These are phyloP conservation scores for Stratiomys singularior DNA, from an alignment of 2,888 invertebrate species.

Conservation along the genomic window DNA sequence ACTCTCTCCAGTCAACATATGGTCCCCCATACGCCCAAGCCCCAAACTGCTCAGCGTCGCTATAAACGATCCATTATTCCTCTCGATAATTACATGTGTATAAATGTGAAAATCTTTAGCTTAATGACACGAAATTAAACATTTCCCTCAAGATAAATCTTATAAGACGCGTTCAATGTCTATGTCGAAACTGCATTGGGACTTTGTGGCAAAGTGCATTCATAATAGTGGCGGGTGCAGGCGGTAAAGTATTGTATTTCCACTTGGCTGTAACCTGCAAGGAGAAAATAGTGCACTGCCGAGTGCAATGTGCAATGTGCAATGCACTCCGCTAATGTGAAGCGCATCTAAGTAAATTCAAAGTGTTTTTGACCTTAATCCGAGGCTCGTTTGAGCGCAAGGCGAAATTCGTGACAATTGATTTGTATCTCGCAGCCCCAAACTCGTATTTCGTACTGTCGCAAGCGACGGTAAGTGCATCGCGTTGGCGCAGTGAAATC, in stretches of 20 bases:
- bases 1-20: not conserved
- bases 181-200: slow-evolving; percentile 1
- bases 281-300: slow-evolving; percentile 31
- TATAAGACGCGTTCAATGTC: slow-evolving; percentile 14
- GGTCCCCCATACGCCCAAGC: not conserved
- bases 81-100: slow-evolving; percentile 4
- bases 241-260: slow-evolving; percentile 1
- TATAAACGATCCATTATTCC: not conserved
- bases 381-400: slow-evolving; percentile 44
- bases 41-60: not conserved
- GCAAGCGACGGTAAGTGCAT: slow-evolving; percentile 28
- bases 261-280: slow-evolving; percentile 1
- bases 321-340: not conserved
- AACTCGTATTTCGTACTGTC: slow-evolving; percentile 19
- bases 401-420: slow-evolving; percentile 51
- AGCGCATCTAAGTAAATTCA: slow-evolving; percentile 44
- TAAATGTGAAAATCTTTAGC: slow-evolving; percentile 18
- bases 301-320: not conserved
- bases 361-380: slow-evolving; percentile 53
- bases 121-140: slow-evolving; percentile 14
- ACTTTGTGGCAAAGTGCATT: slow-evolving; percentile 6
- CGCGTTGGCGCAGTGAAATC: slow-evolving; percentile 10
- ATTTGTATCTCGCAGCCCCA: slow-evolving; percentile 48
- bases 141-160: slow-evolving; percentile 13
- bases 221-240: not conserved